Evolutionary conservation across 2,113 vertebrate genomes (phyloP), one percentile per base, ranked within the genome.

Genomic region (Psammodynastes pulverulentus): DNA sequence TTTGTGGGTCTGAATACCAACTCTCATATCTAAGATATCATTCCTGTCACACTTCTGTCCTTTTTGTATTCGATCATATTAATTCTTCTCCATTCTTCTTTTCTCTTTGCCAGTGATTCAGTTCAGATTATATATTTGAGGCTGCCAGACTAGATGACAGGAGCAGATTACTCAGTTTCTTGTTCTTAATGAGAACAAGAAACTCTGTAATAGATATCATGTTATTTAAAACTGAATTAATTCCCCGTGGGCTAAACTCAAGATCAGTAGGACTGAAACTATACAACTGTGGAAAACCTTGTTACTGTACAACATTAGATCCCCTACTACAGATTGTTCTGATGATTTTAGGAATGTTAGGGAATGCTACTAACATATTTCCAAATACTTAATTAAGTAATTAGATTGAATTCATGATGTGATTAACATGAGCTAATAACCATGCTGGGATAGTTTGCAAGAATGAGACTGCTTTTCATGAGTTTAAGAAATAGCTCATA

Each of bases 371-470:
- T 94, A 94, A 89, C 87, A 93, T 62, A 94, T 92, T 90, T 94
- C 89, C 91, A 91, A 94, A 93, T 93, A 92, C 56, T 93, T 95
- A 92, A 93, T 93, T 95, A 93, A 91, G 88, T 89, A 95, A 89
- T 56, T 95, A 93, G 85, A 72, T 93, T 87, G 95, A 96, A 92
- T 48, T 62, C 15, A 67, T 21, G 46, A 43, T 92, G 49, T 90
- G 92, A 93, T 94, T 96, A 95, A 88, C 9, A 0, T 93, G 88
- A 92, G 45, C 88, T 95, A 96, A 95, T 95, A 89, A 89, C 93
- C 92, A 94, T 92, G 94, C 94, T 93, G 62, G 92, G 91, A 39
- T 56, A 91, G 86, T 94, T 96, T 92, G 96, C 90, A 90, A 86
- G 89, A n/a, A 86, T 87, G 87, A 94, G 88, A 91, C 93, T 96